phyloP scores from a whole-genome alignment of 2,113 vertebrate genomes.

The Pseudorectes ferrugineus region DNA sequence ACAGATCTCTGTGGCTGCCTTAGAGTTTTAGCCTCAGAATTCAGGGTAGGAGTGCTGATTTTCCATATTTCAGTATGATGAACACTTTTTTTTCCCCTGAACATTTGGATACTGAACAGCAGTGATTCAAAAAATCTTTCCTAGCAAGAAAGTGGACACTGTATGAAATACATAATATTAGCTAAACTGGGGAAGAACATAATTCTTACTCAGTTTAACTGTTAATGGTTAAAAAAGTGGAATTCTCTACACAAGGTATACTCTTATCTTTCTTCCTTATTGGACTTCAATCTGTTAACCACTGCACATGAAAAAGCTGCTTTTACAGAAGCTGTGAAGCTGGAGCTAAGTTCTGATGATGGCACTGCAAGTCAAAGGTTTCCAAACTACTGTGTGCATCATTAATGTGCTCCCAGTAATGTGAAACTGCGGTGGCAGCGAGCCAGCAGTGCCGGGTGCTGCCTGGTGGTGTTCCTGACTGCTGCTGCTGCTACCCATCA shows the following conservation, averaged over 20 bases:
- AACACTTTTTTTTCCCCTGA: neutral
- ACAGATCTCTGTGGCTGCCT: neutral
- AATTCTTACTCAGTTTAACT: neutral
- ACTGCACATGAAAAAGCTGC: neutral
- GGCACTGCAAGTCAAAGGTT: neutral
- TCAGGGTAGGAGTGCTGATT: neutral
- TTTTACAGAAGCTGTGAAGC: neutral
- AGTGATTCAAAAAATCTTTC: neutral
- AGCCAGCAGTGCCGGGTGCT: slow-evolving; percentile 4
- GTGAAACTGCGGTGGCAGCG: neutral
- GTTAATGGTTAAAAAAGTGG: neutral
- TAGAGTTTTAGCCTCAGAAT: neutral
- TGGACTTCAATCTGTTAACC: neutral
- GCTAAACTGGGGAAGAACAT: neutral
- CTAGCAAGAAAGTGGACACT: neutral
- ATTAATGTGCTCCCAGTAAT: neutral
- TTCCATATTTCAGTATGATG: neutral
- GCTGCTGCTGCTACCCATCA: neutral
- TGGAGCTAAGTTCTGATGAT: neutral
- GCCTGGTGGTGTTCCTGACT: neutral
- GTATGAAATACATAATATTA: neutral
- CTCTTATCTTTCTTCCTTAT: neutral
- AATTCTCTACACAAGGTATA: neutral
- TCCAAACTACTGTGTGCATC: neutral
- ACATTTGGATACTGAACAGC: neutral